phyloP scores from a whole-genome alignment of 2,113 vertebrate species.

The Ia io region DNA sequence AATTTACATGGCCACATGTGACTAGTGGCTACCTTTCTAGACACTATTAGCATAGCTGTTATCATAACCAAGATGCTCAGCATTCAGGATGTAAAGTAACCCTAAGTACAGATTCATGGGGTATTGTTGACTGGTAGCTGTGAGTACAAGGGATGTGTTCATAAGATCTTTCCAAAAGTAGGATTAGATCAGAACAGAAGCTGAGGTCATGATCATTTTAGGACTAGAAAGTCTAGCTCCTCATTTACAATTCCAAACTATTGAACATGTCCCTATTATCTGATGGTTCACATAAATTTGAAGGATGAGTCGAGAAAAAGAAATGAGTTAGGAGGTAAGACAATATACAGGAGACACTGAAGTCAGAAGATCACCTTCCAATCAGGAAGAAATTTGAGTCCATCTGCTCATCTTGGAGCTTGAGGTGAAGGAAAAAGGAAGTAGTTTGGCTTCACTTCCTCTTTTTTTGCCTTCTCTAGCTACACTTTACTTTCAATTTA shows the following conservation, averaged over 20 bases:
- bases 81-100: not conserved
- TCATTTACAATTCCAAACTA: not conserved
- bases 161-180: not conserved
- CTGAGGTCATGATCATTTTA: not conserved
- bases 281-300: not conserved
- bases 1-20: not conserved
- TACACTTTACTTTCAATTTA: not conserved
- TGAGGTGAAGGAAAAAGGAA: not conserved
- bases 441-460: not conserved
- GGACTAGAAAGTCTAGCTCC: not conserved
- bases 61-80: not conserved
- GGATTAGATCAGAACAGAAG: not conserved
- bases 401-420: not conserved
- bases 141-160: not conserved
- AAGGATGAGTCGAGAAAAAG: not conserved
- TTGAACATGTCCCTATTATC: not conserved
- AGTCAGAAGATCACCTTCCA: not conserved
- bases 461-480: not conserved
- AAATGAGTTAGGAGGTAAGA: not conserved
- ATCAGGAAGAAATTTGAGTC: not conserved
- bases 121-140: not conserved
- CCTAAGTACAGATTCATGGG: not conserved
- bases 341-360: not conserved
- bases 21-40: not conserved
- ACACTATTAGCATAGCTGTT: not conserved